These are phyloP conservation scores for Mactromeris polynyma DNA, from an alignment of 2,888 invertebrate species.

Conservation along the genomic window DNA sequence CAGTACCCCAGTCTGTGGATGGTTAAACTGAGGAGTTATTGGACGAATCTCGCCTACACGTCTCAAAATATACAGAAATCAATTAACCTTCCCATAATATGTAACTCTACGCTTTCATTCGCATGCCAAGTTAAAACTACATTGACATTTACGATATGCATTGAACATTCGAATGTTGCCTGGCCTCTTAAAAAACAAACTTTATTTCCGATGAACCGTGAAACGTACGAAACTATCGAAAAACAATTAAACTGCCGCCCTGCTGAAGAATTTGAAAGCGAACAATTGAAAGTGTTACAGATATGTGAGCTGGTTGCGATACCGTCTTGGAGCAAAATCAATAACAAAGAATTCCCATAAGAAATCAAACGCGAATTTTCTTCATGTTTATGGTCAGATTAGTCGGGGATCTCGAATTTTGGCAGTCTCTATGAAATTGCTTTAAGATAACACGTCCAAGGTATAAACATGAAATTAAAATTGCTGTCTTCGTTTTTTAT, in stretches of 20 bases:
- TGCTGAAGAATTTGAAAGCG: constrained; percentile 22
- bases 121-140: neutral
- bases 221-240: constrained; percentile 24
- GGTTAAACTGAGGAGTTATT: neutral
- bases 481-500: neutral
- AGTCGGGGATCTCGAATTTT: neutral
- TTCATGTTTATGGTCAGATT: constrained; percentile 50
- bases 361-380: constrained; percentile 60
- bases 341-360: constrained; percentile 51
- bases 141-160: neutral
- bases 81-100: neutral
- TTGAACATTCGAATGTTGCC: neutral
- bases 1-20: too few species aligned
- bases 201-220: neutral
- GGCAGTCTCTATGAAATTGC: constrained; percentile 10
- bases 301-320: constrained; percentile 18
- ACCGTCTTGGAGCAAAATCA: constrained; percentile 44
- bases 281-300: constrained; percentile 8
- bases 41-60: neutral
- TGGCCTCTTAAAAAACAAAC: neutral
- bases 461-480: neutral
- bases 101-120: neutral
- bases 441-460: constrained; percentile 2
- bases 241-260: constrained; percentile 36
- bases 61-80: neutral